Evolutionary conservation across 1,140 invertebrate species (phyloP).

Genomic region (Euborellia annulipes): DNA sequence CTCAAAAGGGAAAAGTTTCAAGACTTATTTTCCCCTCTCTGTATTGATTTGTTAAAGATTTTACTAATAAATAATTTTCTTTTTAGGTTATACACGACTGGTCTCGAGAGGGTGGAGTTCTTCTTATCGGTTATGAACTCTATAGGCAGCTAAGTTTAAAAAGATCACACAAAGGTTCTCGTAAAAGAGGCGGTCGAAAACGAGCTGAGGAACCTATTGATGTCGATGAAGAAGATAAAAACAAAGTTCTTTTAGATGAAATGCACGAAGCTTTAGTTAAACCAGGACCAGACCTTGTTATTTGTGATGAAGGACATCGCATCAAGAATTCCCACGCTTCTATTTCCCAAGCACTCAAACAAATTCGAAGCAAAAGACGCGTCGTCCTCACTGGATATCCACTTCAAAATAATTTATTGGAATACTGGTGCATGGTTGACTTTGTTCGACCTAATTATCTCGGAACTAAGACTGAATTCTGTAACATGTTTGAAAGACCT

Average conservation of each 20-base stretch:
- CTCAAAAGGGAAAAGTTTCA: no score
- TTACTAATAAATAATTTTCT: conserved; percentile 18
- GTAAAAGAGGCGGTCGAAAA: conserved; percentile 40
- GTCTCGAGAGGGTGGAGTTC: conserved; percentile 74
- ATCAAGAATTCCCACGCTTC: conserved; percentile 92
- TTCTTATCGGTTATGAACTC: conserved; percentile 96
- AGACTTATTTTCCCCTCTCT: no score
- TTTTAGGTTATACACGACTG: conserved; percentile 52
- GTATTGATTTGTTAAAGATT: no score
- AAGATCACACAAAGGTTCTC: conserved; percentile 24
- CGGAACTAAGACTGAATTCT: conserved; percentile 84
- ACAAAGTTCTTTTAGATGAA: conserved; percentile 68
- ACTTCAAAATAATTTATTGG: no score
- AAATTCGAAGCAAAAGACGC: conserved; percentile 75
- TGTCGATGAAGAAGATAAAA: conserved; percentile 51
- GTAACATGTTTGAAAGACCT: conserved; percentile 89
- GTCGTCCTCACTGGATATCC: conserved; percentile 81
- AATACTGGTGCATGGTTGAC: conserved; percentile 68
- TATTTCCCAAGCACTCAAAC: conserved; percentile 80
- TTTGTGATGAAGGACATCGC: conserved; percentile 92
- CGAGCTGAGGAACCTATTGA: conserved; percentile 38
- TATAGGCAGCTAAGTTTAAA: conserved; percentile 76
- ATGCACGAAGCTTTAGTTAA: conserved; percentile 74
- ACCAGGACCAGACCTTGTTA: conserved; percentile 86
- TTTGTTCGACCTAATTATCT: conserved; percentile 88